phyloP scores from a whole-genome alignment of 1,140 invertebrate genomes.

The Temnothorax curvispinosus region DNA sequence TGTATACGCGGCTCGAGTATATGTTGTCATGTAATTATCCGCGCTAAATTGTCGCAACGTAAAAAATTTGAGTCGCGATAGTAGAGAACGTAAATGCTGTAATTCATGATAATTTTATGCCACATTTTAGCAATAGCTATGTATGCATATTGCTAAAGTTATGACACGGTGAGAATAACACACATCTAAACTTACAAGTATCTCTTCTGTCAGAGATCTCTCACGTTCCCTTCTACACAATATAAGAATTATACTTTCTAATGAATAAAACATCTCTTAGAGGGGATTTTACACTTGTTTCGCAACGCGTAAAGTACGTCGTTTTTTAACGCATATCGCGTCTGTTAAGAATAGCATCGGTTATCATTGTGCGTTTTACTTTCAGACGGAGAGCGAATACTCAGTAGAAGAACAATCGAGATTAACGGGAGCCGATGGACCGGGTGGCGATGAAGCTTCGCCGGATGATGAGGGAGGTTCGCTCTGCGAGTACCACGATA shows the following conservation, averaged over 20 bases:
- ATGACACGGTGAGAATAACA: background rate
- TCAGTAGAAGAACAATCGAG: conserved; percentile 92
- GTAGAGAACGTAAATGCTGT: background rate
- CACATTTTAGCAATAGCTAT: background rate
- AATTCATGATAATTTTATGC: background rate
- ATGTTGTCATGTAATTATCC: background rate
- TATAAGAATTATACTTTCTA: conserved; percentile 8
- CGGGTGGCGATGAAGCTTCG: conserved; percentile 86
- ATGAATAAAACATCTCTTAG: background rate
- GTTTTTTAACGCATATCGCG: background rate
- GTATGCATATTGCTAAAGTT: background rate
- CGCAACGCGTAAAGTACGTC: background rate
- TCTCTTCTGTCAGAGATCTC: background rate
- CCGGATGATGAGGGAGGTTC: conserved; percentile 91
- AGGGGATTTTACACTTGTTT: background rate
- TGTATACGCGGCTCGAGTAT: background rate
- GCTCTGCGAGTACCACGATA: conserved; percentile 90
- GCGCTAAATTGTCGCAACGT: background rate
- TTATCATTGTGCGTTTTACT: conserved; percentile 76
- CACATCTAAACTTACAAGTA: background rate
- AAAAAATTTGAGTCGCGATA: background rate
- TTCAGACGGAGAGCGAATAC: conserved; percentile 94
- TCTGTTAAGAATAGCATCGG: background rate
- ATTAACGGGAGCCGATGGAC: conserved; percentile 87
- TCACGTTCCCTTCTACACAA: background rate